These are phyloP conservation scores for Ashinkailepas kermadecensis DNA, from an alignment of 2,888 invertebrate species.

Conservation along the genomic window DNA sequence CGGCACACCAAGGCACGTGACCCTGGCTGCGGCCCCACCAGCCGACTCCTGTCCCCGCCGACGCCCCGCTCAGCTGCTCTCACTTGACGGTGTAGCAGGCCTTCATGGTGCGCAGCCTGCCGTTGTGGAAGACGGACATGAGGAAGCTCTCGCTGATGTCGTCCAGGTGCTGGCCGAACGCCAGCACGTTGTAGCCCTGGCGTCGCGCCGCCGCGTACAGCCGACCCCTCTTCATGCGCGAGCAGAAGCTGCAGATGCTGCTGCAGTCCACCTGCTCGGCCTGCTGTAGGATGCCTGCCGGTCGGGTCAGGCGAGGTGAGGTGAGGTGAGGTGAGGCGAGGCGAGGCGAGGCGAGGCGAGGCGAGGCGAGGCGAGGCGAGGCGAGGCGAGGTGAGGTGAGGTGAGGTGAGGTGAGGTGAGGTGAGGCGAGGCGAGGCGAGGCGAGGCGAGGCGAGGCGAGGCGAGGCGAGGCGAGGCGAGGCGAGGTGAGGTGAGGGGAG, in stretches of 20 bases:
- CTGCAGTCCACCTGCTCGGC: constrained; percentile 45
- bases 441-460: too few species aligned
- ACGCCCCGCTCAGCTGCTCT: constrained; percentile 36
- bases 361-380: too few species aligned
- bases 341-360: too few species aligned
- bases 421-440: too few species aligned
- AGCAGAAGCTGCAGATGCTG: constrained; percentile 62
- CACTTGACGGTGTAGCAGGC: constrained; percentile 65
- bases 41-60: not conserved
- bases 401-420: too few species aligned
- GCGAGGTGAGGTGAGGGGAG: too few species aligned
- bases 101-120: constrained; percentile 67
- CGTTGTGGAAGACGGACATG: constrained; percentile 70
- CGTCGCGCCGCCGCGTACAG: constrained; percentile 65
- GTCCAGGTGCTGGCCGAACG: constrained; percentile 77
- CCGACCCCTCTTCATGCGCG: constrained; percentile 61
- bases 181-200: constrained; percentile 77
- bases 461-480: too few species aligned
- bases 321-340: too few species aligned
- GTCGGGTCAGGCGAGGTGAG: too few species aligned
- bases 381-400: too few species aligned
- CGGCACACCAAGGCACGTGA: too few species aligned
- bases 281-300: constrained; percentile 48
- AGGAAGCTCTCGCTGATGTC: constrained; percentile 75
- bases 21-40: too few species aligned